Evolutionary conservation across 2,113 vertebrate genomes (phyloP).

Genomic region (Cephalophus harveyi): DNA sequence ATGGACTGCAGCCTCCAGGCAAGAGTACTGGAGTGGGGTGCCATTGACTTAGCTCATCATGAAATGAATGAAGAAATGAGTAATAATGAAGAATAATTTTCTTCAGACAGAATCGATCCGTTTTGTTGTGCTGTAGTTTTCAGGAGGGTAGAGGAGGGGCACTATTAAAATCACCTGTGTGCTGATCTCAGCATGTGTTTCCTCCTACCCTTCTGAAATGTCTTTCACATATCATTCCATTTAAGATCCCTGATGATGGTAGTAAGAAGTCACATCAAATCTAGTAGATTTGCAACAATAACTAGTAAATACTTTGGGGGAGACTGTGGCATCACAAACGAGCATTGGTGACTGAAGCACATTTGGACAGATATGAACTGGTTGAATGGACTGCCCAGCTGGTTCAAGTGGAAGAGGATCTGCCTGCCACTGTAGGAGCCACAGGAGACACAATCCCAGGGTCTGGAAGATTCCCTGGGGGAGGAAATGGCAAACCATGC

Average conservation of each 20-base stretch:
- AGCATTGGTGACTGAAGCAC: neutral
- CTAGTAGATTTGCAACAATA: neutral
- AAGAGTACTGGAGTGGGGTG: too few species aligned
- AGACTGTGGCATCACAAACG: neutral
- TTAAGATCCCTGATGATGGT: neutral
- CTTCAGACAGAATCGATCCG: neutral
- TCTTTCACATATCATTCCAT: neutral
- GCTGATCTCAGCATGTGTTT: neutral
- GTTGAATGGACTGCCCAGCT: neutral
- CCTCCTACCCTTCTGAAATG: neutral
- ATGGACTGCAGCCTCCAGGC: too few species aligned
- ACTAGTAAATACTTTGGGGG: neutral
- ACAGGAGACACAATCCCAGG: neutral
- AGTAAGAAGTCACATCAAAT: neutral
- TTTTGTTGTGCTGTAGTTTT: neutral
- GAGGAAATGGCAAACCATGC: neutral
- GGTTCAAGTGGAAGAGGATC: neutral
- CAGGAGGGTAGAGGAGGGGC: neutral
- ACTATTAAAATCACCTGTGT: neutral
- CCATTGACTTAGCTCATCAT: neutral
- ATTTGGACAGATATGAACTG: neutral
- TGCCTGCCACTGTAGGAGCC: neutral
- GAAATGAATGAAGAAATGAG: neutral
- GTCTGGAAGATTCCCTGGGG: neutral
- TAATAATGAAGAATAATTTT: neutral